A percentile compares a stretch with the other conserved stretches of the same genome.
These are phyloP conservation scores for Nipponia nippon DNA, from an alignment of 2,113 vertebrate genomes.

Conservation along the genomic window DNA sequence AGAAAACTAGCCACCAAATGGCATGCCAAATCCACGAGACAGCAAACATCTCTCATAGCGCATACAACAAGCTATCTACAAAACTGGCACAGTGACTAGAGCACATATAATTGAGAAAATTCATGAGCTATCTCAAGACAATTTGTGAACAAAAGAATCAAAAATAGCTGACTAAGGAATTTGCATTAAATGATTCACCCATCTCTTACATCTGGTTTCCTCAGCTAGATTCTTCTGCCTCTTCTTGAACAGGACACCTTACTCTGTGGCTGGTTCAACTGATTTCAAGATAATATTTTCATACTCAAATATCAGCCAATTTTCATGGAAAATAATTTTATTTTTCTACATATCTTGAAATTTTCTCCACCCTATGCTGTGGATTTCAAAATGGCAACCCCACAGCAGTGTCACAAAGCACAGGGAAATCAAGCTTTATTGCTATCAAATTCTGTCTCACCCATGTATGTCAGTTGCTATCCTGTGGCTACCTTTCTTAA, in stretches of 20 bases:
- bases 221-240: neutral
- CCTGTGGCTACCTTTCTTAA: neutral
- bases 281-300: neutral
- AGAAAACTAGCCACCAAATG: no score
- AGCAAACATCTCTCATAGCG: neutral
- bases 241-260: neutral
- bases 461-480: fast-evolving
- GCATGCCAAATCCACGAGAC: neutral
- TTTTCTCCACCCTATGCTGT: neutral
- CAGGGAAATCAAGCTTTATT: neutral
- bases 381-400: fast-evolving
- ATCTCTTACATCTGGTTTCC: neutral
- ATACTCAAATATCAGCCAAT: neutral
- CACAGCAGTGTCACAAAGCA: neutral
- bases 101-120: neutral
- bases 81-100: fast-evolving
- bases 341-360: fast-evolving
- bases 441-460: neutral
- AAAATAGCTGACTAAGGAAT: neutral
- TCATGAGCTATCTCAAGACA: neutral
- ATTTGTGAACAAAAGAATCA: neutral
- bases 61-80: neutral
- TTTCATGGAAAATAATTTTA: neutral
- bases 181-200: neutral
- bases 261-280: neutral